Evolutionary conservation across 1,140 invertebrate genomes (phyloP).

Genomic region (Microplitis demolitor): DNA sequence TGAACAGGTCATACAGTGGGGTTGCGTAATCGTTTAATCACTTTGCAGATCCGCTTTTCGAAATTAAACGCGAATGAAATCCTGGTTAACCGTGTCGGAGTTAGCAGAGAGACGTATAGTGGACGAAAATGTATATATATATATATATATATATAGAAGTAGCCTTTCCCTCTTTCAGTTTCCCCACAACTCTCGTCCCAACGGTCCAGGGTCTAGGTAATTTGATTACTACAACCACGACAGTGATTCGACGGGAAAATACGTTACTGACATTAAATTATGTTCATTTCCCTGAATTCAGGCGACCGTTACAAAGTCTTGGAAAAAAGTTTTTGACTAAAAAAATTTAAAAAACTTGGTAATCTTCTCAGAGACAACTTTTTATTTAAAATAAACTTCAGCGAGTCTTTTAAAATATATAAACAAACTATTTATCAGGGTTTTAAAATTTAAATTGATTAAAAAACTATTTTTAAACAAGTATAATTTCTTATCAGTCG

Average conservation of each 20-base stretch:
- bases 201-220: conserved; percentile 15
- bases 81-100: conserved; percentile 19
- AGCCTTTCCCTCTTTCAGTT: too few relatives aligned
- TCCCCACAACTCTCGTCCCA: background rate
- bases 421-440: too few relatives aligned
- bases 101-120: background rate
- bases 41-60: conserved; percentile 20
- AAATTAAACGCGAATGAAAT: conserved; percentile 29
- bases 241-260: conserved; percentile 22
- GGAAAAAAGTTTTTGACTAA: too few relatives aligned
- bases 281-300: background rate
- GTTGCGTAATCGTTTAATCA: conserved; percentile 18
- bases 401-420: too few relatives aligned
- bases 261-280: conserved; percentile 14
- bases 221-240: conserved; percentile 20
- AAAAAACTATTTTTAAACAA: too few relatives aligned
- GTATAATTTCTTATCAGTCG: too few relatives aligned
- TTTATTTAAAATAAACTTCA: too few relatives aligned
- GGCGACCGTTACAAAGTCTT: background rate
- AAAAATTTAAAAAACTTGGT: too few relatives aligned
- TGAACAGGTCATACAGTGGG: background rate
- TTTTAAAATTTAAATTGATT: too few relatives aligned
- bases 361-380: too few relatives aligned
- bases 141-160: background rate
- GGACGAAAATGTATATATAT: background rate